phyloP scores from a whole-genome alignment of 35 echinoderm and acorn worm genomes.

The Heliocidaris tuberculata region DNA sequence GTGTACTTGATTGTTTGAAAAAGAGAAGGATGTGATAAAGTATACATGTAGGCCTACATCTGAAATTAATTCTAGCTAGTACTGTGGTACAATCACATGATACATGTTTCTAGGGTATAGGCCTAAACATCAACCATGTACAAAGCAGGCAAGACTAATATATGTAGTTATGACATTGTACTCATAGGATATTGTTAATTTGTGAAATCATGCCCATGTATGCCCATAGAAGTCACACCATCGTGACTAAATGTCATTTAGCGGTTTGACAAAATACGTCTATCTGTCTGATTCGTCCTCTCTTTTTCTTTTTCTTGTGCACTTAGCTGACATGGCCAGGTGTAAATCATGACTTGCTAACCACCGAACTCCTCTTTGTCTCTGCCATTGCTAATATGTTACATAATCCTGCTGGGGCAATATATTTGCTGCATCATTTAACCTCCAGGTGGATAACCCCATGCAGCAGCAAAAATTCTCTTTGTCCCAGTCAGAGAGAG shows the following conservation, averaged over 20 bases:
- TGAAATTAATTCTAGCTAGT: too few relatives aligned
- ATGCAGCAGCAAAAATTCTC: neutral
- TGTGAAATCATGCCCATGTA: neutral
- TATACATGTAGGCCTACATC: neutral
- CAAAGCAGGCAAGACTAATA: too few relatives aligned
- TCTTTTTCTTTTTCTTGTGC: neutral
- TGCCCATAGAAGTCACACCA: neutral
- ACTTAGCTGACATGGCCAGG: neutral
- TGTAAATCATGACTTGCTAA: neutral
- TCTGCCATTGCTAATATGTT: neutral
- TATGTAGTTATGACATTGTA: too few relatives aligned
- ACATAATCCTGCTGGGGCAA: neutral
- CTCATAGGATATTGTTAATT: neutral
- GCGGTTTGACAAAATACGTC: neutral
- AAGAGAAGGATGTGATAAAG: neutral
- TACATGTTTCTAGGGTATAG: too few relatives aligned
- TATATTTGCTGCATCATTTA: neutral
- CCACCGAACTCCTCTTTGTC: neutral
- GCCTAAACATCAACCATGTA: too few relatives aligned
- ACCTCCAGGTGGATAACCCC: neutral
- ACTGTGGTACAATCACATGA: too few relatives aligned
- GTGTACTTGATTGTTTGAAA: too few relatives aligned
- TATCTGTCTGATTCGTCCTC: neutral
- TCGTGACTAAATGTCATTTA: neutral
- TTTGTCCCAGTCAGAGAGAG: neutral